Evolutionary conservation across 1,140 invertebrate species (phyloP).

Genomic region (Elymnias hypermnestra): DNA sequence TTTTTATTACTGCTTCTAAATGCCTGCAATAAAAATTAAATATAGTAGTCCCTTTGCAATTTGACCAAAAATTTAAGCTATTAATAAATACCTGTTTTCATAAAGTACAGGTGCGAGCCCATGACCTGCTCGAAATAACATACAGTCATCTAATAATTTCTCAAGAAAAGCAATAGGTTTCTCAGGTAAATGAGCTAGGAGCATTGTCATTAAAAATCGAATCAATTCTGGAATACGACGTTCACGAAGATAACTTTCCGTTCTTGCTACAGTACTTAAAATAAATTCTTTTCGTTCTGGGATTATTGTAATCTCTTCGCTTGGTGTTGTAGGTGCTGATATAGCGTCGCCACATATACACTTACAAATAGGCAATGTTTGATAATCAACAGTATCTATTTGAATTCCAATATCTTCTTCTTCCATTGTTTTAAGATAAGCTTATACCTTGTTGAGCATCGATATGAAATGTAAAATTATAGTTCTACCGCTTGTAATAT

Average conservation of each 20-base stretch:
- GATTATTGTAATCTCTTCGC: conserved; percentile 32
- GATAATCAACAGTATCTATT: conserved; percentile 10
- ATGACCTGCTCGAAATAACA: conserved; percentile 54
- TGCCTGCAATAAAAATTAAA: conserved; percentile 35
- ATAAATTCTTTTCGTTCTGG: conserved; percentile 41
- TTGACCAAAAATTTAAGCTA: neutral
- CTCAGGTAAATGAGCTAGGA: conserved; percentile 37
- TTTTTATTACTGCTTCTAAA: conserved; percentile 55
- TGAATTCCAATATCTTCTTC: conserved; percentile 27
- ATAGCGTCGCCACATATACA: conserved; percentile 30
- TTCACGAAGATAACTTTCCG: conserved; percentile 54
- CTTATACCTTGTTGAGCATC: no score
- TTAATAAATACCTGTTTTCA: conserved; percentile 38
- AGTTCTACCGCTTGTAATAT: no score
- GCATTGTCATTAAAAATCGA: conserved; percentile 47
- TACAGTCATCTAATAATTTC: conserved; percentile 54
- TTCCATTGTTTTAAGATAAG: no score
- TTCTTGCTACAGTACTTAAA: conserved; percentile 42
- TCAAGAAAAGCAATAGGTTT: conserved; percentile 46
- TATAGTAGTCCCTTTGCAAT: no score
- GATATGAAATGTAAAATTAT: no score
- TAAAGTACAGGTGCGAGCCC: conserved; percentile 49
- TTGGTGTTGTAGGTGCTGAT: conserved; percentile 21
- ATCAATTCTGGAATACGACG: conserved; percentile 56
- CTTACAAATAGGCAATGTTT: conserved; percentile 35